Conservation (phyloP, 2,113 vertebrate genomes). For the Synchiropus splendidus region DNA sequence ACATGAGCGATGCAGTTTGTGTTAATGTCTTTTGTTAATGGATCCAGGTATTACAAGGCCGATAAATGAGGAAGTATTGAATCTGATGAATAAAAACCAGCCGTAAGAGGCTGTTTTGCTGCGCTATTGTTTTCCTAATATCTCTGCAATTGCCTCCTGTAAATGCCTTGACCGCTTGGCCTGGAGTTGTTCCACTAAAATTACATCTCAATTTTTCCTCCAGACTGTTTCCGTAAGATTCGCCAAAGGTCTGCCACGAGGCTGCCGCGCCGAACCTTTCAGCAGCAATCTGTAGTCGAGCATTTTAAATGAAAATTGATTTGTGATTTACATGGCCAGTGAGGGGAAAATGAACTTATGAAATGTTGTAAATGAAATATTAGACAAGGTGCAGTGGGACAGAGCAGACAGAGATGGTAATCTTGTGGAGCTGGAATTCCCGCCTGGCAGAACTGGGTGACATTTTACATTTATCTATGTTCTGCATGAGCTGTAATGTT, state of each 20-base stretch:
- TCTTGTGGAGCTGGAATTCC: conserved; percentile 95
- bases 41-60: conserved; percentile 7
- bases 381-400: conserved; percentile 79
- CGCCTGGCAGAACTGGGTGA: conserved; percentile 95
- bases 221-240: conserved; percentile 46
- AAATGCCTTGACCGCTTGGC: conserved; percentile 47
- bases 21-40: conserved; percentile 2
- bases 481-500: conserved; percentile 99
- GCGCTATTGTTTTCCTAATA: conserved; percentile 38
- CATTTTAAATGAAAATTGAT: conserved; percentile 99
- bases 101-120: conserved; percentile 1
- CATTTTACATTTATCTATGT: conserved; percentile 99
- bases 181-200: conserved; percentile 48
- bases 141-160: conserved; percentile 38
- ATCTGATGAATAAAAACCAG: conserved; percentile 11
- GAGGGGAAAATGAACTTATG: conserved; percentile 97
- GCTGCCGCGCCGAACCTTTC: conserved; percentile 78
- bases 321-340: conserved; percentile 99
- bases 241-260: conserved; percentile 74
- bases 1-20: no score
- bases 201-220: conserved; percentile 41
- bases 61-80: conserved; percentile 14
- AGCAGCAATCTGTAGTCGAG: conserved; percentile 91
- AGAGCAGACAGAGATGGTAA: conserved; percentile 91
- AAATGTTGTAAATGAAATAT: conserved; percentile 98